Percentiles rank a stretch among this genome's conserved stretches.
These are phyloP conservation scores for Phrynocephalus forsythii DNA, from an alignment of 2,797 vertebrate species.

Conservation along the genomic window DNA sequence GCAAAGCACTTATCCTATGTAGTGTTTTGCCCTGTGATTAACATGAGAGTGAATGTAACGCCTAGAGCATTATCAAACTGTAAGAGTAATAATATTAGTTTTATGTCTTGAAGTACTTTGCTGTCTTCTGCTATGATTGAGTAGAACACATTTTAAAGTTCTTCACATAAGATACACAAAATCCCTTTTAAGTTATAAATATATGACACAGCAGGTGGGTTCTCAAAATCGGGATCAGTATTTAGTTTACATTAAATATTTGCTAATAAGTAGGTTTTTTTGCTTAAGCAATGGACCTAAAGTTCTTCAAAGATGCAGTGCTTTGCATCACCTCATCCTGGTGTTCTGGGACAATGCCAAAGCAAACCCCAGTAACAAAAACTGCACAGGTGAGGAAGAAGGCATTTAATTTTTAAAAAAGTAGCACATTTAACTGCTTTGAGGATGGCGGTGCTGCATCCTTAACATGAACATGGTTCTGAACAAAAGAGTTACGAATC, in stretches of 20 bases:
- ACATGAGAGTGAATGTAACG: constrained; percentile 1
- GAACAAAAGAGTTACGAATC: not conserved
- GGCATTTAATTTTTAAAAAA: constrained; percentile 23
- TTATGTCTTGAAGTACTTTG: constrained; percentile 12
- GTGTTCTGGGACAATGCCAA: constrained; percentile 32
- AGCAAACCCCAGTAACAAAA: constrained; percentile 27
- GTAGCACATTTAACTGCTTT: constrained; percentile 25
- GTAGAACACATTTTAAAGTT: not conserved
- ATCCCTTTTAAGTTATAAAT: constrained; percentile 28
- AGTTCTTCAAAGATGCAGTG: constrained; percentile 20
- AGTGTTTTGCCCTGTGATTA: not conserved
- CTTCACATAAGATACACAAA: constrained; percentile 21
- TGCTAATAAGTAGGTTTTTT: constrained; percentile 36
- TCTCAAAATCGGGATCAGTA: constrained; percentile 25
- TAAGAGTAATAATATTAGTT: constrained; percentile 15
- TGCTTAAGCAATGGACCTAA: not conserved
- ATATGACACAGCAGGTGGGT: constrained; percentile 24
- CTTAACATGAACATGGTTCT: not conserved
- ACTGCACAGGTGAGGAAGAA: not conserved
- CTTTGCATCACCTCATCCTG: constrained; percentile 30
- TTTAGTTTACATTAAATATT: constrained; percentile 47
- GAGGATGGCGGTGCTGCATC: not conserved
- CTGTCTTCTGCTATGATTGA: constrained; percentile 11
- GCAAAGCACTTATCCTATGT: not conserved
- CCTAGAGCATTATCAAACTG: constrained; percentile 21